Evolutionary conservation across 2,888 invertebrate genomes (phyloP).

Genomic region (Sesia bembeciformis): DNA sequence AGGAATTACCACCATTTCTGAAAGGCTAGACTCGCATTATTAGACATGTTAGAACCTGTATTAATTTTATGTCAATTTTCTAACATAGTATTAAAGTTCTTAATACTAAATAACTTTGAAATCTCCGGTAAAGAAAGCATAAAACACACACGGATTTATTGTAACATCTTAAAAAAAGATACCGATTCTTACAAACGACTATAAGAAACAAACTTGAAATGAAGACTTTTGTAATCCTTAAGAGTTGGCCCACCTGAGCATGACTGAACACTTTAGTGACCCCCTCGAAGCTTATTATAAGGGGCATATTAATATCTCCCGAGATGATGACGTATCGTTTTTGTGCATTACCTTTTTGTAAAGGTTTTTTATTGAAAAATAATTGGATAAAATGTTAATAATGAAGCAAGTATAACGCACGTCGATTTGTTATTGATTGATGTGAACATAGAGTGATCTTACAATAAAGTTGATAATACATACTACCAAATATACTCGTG

Average conservation of each 20-base stretch:
- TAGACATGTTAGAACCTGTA: too few relatives aligned
- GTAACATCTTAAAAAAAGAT: too few relatives aligned
- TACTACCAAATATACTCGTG: neutral
- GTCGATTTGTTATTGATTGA: too few relatives aligned
- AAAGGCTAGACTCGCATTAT: too few relatives aligned
- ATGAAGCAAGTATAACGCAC: conserved; percentile 3
- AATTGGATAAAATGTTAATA: conserved; percentile 58
- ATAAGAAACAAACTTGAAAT: conserved; percentile 5
- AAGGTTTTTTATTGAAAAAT: conserved; percentile 24
- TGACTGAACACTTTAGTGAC: conserved; percentile 33
- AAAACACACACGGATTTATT: too few relatives aligned
- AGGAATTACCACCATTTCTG: too few relatives aligned
- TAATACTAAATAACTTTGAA: too few relatives aligned
- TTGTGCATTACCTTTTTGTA: conserved; percentile 43
- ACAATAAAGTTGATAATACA: neutral
- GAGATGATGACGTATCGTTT: conserved; percentile 50
- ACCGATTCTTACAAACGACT: neutral
- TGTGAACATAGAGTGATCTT: too few relatives aligned
- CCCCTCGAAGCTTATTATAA: conserved; percentile 22
- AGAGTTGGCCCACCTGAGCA: conserved; percentile 19
- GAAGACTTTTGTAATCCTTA: conserved; percentile 13
- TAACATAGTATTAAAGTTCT: too few relatives aligned
- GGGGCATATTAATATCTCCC: conserved; percentile 32
- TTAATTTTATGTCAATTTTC: too few relatives aligned
- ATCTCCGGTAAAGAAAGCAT: too few relatives aligned